Conservation (phyloP, 2,113 vertebrate genomes). For the Phasianus colchicus region DNA sequence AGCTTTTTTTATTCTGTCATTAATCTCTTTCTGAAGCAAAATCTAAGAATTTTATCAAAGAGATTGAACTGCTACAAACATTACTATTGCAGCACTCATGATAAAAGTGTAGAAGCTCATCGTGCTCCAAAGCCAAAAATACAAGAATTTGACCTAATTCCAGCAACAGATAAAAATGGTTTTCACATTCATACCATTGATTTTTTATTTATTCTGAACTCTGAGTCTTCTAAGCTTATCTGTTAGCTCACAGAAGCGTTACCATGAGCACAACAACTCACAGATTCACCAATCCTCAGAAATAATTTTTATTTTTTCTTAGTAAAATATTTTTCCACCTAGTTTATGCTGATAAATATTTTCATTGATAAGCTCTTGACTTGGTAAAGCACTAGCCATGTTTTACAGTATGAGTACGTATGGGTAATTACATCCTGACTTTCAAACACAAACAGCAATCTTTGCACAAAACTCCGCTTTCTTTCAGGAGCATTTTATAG, state of each 20-base stretch:
- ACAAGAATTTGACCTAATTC: background rate
- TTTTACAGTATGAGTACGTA: background rate
- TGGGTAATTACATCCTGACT: background rate
- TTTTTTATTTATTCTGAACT: background rate
- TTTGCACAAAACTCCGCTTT: background rate
- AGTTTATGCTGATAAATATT: background rate
- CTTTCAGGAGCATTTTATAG: background rate
- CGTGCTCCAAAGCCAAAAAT: background rate
- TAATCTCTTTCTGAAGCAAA: background rate
- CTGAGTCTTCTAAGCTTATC: constrained; percentile 24
- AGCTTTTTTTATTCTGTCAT: background rate
- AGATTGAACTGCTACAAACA: background rate
- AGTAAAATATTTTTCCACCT: background rate
- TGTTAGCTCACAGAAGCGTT: background rate
- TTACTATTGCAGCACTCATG: background rate
- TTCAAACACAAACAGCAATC: background rate
- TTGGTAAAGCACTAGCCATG: background rate
- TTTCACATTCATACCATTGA: background rate
- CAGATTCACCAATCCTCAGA: background rate
- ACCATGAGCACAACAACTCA: background rate
- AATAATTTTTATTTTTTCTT: background rate
- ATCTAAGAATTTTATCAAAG: background rate
- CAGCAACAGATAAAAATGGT: background rate
- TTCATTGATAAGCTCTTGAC: constrained; percentile 16
- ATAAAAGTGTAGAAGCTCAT: background rate